Evolutionary conservation across 2,113 vertebrate genomes (phyloP), one percentile per base, ranked within the genome.

Genomic region (Candoia aspera): DNA sequence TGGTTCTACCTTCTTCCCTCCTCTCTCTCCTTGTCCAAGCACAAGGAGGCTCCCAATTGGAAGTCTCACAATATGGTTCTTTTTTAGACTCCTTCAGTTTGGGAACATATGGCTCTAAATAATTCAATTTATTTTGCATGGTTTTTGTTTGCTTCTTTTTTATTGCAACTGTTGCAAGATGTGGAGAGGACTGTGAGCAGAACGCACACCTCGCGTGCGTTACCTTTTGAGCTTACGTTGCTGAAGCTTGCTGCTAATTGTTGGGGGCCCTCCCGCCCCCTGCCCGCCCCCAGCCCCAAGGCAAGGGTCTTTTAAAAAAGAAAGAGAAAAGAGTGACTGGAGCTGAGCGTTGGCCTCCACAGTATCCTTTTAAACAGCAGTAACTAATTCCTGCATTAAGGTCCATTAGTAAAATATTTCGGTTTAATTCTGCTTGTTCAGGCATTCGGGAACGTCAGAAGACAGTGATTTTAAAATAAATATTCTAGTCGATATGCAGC

Each of bases 51-150:
- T 87, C 93, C 95, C 90, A 85, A 95, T 90, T 94, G 84, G 93
- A 95, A 96, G 94, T 95, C 96, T 96, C 96, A 94, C 84, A 64
- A 93, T 94, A 91, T 15, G 57, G 94, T 93, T 73, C 64, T 46
- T 96, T 96, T 73, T 62, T 96, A 92, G 93, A 92, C 95, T 95
- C 96, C 91, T 94, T 96, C 96, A 96, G 95, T 97, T 96, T 95
- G 92, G 93, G 94, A 97, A 96, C 97, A 97, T 97, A 96, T 97
- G 97, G 97, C 93, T 95, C 95, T 97, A 97, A 97, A 96, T 97
- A 96, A 97, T 97, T 97, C 94, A 97, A 95, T 96, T 97, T 95
- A 96, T 95, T 96, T 97, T 96, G 96, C 96, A 64, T 96, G 96
- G 94, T 93, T 95, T 58, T 15, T 57, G 3, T 89, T 6, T 37